Conservation (phyloP, 1,140 invertebrate genomes). For the Eufriesea mexicana region DNA sequence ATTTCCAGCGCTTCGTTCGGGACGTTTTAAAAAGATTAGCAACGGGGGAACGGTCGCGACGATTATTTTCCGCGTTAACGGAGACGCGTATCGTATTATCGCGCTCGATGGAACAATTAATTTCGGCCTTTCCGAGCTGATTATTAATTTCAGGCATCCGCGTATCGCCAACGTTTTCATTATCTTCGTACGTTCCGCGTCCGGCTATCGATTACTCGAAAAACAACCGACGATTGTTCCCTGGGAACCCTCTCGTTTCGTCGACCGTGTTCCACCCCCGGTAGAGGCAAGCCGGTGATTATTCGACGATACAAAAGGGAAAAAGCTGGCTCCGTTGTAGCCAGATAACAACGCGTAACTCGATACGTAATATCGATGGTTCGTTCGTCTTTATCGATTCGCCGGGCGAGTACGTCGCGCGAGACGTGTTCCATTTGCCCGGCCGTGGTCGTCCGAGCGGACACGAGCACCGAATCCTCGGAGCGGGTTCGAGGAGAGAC, state of each 20-base stretch:
- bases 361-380: conserved; percentile 7
- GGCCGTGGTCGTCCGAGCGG: no score
- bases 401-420: no score
- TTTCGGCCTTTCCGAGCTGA: background rate
- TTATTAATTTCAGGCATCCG: conserved; percentile 10
- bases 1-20: background rate
- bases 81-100: conserved; percentile 5
- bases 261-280: background rate
- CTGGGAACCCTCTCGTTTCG: background rate
- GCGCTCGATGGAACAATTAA: background rate
- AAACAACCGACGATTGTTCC: conserved; percentile 25
- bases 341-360: background rate
- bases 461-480: no score
- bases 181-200: background rate
- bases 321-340: background rate
- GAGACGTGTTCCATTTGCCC: no score
- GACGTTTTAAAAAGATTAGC: conserved; percentile 3
- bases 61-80: background rate
- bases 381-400: conserved; percentile 16
- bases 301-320: background rate
- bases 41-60: background rate
- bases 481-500: no score
- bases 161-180: background rate
- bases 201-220: conserved; percentile 13
- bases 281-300: background rate